Base-by-base conservation (phyloP, 1,140 invertebrate genomes). In the Macrobrachium rosenbergii region DNA sequence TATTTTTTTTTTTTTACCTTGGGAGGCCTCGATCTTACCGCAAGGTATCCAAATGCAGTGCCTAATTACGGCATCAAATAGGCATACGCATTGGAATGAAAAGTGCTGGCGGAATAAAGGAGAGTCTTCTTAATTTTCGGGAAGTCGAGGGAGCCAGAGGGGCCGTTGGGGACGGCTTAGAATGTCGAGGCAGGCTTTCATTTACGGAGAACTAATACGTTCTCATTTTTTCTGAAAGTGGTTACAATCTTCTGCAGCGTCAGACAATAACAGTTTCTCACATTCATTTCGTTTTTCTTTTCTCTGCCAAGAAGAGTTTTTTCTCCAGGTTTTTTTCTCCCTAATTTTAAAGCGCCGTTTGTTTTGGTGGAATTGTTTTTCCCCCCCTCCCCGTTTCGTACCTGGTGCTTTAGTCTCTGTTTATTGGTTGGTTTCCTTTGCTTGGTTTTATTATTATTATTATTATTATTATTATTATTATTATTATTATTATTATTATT, bases 401-500 rank as follows among this genome's bases (percentile, higher is more conserved):
- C 43, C 10, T 59, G 16, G 21, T 52, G 6, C 76, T 79, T 19
- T n/a, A 17, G 17, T 23, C 59, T 52, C 52, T n/a, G 72, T 28
- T 11, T 75, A 19, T 28, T 75, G 21, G 7, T 37, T 28, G 37
- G 19, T 37, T 75, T 75, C 17, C 28, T 75, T 75, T 75, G 37
- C 19, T 75, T 75, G 37, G 37, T 75, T 73, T 45, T 16, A 45
- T 73, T 69, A 69, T 69, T 69, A 69, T 69, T 69, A 69, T 69
- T 69, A 21, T 64, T 64, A 64, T 64, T 64, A 64, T 64, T 64
- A 64, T 64, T 64, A 64, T 64, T 64, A 64, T 64, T 64, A 64
- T 64, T 64, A 64, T 64, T 21, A 73, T 73, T 21, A 21, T 73
- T 21, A 21, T 73, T 21, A 73, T 73, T 21, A 73, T 73, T 21